Evolutionary conservation across 2,113 vertebrate species (phyloP), one percentile per base, ranked within the genome.

Genomic region (Fulica atra): DNA sequence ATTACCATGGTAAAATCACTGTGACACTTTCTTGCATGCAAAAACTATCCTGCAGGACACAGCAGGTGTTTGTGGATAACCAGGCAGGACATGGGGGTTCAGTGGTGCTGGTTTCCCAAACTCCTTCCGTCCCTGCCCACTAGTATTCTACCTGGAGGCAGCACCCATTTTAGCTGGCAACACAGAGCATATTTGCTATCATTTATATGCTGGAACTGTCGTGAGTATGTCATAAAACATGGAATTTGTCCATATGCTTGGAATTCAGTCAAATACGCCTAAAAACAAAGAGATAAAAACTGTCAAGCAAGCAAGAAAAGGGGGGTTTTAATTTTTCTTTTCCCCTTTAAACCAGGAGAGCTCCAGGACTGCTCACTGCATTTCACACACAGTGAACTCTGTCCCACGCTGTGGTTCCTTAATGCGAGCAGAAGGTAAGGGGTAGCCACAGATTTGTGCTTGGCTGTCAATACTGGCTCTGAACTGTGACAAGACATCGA

Each of bases 181-280:
- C 77, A 79, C n/a, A 69, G 46, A 87, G n/a, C n/a, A 3, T 42
- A 54, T 89, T 66, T 94, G 88, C 92, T 84, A 35, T 76, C 80
- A 65, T 69, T 96, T 85, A 76, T 87, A 81, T 60, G 70, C 81
- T 92, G 70, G 83, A 96, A 92, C 73, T 82, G 93, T 79, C 95
- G 91, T 54, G 63, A 86, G 26, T 76, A 84, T 76, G 66, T 84
- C 92, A 89, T 25, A 92, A 92, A 94, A 93, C 87, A 94, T 57
- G 66, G 81, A 91, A 84, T 81, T 79, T 71, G 69, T 38, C 91
- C 92, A 93, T 92, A 81, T 79, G 93, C 78, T 93, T 93, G 90
- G 83, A 94, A 86, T 84, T 94, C 88, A 96, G 70, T 51, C 93
- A 96, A 91, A 48, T 31, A 71, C 14, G 50, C 29, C 69, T 44